Percentiles rank a stretch among this genome's conserved stretches.
Conservation (phyloP, 2,888 invertebrate species). For the Pterobdella sp. region DNA sequence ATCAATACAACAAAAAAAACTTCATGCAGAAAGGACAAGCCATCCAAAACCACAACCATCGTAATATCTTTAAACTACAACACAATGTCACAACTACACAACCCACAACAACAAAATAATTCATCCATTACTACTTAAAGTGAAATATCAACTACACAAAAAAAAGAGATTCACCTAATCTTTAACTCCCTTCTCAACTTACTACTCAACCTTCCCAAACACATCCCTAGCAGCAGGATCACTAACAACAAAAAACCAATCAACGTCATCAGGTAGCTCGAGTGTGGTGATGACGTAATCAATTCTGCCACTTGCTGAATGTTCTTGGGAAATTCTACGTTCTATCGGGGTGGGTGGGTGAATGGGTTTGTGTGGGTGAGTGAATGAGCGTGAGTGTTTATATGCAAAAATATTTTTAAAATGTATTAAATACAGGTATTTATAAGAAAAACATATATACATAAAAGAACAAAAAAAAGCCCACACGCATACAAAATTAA, state of each 20-base stretch:
- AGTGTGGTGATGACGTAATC: conserved; percentile 58
- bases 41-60: no score
- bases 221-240: conserved; percentile 83
- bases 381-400: conserved; percentile 15
- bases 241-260: conserved; percentile 69
- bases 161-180: conserved; percentile 50
- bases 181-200: conserved; percentile 56
- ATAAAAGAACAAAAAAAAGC: neutral
- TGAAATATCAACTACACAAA: no score
- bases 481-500: neutral
- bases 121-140: no score
- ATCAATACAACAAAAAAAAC: no score
- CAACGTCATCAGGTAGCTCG: conserved; percentile 77
- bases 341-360: neutral
- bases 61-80: no score
- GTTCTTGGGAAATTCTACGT: conserved; percentile 4
- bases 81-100: no score
- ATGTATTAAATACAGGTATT: neutral
- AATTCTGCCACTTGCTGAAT: conserved; percentile 29
- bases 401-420: no score
- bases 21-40: no score
- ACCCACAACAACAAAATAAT: no score
- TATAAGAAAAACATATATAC: neutral
- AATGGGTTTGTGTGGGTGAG: neutral
- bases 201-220: conserved; percentile 84